Evolutionary conservation across 2,113 vertebrate species (phyloP).

Genomic region (Myiozetetes cayanensis): DNA sequence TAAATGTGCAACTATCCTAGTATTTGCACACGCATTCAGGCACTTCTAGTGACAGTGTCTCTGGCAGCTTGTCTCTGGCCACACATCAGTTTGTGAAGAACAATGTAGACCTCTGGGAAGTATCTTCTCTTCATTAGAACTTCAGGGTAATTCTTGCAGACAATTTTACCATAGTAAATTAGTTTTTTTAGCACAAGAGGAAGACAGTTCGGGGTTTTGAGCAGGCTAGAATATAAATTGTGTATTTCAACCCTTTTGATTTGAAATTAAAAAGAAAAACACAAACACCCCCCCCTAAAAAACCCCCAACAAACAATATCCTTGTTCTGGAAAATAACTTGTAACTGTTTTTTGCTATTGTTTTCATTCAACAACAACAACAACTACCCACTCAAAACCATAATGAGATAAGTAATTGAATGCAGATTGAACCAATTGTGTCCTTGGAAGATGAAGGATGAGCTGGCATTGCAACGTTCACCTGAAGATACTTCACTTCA

Average conservation of each 20-base stretch:
- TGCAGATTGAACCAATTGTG: not conserved
- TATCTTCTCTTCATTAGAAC: not conserved
- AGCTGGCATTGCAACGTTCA: not conserved
- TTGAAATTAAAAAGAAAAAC: not conserved
- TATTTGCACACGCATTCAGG: not conserved
- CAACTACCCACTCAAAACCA: not conserved
- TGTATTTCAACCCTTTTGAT: not conserved
- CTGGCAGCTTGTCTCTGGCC: rapidly evolving
- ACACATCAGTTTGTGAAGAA: not conserved
- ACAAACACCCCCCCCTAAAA: not conserved
- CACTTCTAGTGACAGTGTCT: not conserved
- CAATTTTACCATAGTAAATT: not conserved
- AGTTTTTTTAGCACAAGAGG: not conserved
- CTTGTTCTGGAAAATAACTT: not conserved
- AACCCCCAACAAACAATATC: not conserved
- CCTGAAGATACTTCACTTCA: not conserved
- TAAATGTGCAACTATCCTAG: no score
- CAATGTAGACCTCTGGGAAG: not conserved
- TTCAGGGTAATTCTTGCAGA: not conserved
- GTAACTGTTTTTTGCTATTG: not conserved
- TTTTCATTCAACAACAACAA: not conserved
- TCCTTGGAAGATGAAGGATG: not conserved
- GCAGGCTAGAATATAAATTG: not conserved
- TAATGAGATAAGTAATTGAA: not conserved
- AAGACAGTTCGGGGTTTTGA: not conserved